Conservation (phyloP, 2,888 invertebrate genomes). For the Hydriomena furcata region DNA sequence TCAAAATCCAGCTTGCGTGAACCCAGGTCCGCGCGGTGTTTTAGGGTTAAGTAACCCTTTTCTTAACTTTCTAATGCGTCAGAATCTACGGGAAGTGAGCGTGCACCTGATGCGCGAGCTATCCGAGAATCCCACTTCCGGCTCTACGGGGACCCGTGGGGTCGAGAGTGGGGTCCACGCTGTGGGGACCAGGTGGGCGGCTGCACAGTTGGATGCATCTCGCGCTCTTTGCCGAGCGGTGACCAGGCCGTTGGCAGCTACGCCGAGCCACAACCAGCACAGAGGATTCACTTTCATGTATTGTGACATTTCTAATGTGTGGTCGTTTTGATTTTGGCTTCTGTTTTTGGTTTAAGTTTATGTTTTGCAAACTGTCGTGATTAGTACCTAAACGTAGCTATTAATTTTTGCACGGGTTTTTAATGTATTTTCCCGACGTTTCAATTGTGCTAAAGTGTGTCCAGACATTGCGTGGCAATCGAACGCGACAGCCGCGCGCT, state of each 20-base stretch:
- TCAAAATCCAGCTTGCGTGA: too few species aligned
- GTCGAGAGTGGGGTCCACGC: slow-evolving; percentile 86
- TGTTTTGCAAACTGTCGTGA: background rate
- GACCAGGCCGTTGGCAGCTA: slow-evolving; percentile 87
- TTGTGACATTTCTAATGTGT: background rate
- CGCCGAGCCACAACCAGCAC: slow-evolving; percentile 87
- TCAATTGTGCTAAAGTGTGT: too few species aligned
- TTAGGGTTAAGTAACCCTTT: too few species aligned
- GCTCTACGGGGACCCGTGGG: slow-evolving; percentile 85
- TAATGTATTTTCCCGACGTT: too few species aligned
- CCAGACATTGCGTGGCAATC: too few species aligned
- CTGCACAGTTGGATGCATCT: slow-evolving; percentile 91
- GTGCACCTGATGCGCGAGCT: slow-evolving; percentile 89
- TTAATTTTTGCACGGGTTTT: too few species aligned
- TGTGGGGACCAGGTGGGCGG: slow-evolving; percentile 91
- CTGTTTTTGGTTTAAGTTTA: background rate
- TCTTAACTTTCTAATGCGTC: background rate
- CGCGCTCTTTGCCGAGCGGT: slow-evolving; percentile 90
- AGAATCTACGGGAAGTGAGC: slow-evolving; percentile 93
- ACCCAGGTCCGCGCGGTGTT: too few species aligned
- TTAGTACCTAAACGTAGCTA: too few species aligned
- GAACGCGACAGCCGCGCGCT: too few species aligned
- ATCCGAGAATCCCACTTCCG: slow-evolving; percentile 82
- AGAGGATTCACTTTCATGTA: slow-evolving; percentile 92
- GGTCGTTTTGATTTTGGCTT: slow-evolving; percentile 15